A percentile compares a stretch with the other conserved stretches of the same genome.
phyloP scores from a whole-genome alignment of 2,888 invertebrate genomes.

The Hypomecis punctinalis region DNA sequence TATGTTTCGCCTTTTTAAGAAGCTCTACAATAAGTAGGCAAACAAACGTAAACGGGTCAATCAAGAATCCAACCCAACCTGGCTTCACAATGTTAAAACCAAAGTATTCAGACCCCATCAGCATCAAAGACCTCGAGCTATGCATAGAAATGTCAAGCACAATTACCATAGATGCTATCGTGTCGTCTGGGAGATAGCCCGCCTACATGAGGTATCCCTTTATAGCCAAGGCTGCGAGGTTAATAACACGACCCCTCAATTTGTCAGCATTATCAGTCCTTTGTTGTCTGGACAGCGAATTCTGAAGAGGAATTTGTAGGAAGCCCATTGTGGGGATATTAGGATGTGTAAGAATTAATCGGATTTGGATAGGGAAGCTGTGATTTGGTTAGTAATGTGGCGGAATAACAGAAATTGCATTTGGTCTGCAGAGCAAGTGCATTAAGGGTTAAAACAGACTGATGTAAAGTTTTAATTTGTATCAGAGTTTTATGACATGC shows the following conservation, averaged over 20 bases:
- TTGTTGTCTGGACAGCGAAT: slow-evolving; percentile 56
- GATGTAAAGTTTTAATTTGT: not conserved
- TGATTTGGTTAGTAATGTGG: not conserved
- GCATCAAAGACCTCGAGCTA: slow-evolving; percentile 20
- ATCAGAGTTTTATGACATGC: not conserved
- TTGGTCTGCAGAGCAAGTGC: not conserved
- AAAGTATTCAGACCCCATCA: slow-evolving; percentile 1
- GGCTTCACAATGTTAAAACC: not conserved
- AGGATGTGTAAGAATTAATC: slow-evolving; percentile 26
- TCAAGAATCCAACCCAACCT: not conserved
- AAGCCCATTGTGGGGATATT: slow-evolving; percentile 27
- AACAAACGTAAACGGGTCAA: not conserved
- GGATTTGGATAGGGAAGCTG: slow-evolving; percentile 6
- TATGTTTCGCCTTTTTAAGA: too few species aligned
- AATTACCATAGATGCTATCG: slow-evolving; percentile 34
- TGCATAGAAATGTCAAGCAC: slow-evolving; percentile 27
- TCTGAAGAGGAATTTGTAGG: slow-evolving; percentile 38
- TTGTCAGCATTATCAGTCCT: slow-evolving; percentile 48
- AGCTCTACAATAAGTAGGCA: too few species aligned
- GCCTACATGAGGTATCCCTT: slow-evolving; percentile 37
- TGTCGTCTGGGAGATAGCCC: slow-evolving; percentile 33
- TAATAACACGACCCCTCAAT: slow-evolving; percentile 45
- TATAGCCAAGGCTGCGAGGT: slow-evolving; percentile 33
- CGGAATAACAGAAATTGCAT: slow-evolving; percentile 1
- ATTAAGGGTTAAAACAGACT: not conserved